Percentiles rank a stretch among this genome's conserved stretches.
phyloP scores from a whole-genome alignment of 2,797 vertebrate genomes.

The Masticophis lateralis region DNA sequence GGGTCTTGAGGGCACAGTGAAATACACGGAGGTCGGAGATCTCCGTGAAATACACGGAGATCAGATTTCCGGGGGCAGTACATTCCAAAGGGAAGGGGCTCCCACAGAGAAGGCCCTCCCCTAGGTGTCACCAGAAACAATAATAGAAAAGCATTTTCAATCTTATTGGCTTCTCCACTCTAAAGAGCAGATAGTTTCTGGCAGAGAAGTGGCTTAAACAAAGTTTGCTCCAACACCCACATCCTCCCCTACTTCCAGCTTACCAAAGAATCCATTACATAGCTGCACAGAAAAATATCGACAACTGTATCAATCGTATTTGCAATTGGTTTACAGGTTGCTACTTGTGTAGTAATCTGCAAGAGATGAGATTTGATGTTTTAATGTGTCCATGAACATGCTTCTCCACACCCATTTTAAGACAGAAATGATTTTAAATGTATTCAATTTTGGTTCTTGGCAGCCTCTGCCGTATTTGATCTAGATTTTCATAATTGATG shows the following conservation, averaged over 20 bases:
- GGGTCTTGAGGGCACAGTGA: too few relatives aligned
- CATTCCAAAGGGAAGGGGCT: too few relatives aligned
- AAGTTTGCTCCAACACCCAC: background rate
- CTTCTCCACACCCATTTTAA: background rate
- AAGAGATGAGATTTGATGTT: conserved; percentile 4
- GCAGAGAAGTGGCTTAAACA: background rate
- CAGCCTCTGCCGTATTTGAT: background rate
- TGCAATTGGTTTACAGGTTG: conserved; percentile 89
- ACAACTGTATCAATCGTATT: conserved; percentile 86
- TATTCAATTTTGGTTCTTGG: background rate
- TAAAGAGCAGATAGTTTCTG: background rate
- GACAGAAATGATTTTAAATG: background rate
- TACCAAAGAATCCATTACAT: conserved; percentile 89
- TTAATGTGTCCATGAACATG: background rate
- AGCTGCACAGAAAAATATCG: conserved; percentile 86
- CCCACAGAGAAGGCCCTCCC: too few relatives aligned
- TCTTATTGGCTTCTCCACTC: background rate
- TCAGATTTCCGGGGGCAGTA: too few relatives aligned
- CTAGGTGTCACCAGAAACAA: too few relatives aligned
- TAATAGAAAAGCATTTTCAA: background rate
- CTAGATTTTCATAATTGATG: background rate
- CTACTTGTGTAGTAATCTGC: conserved; percentile 85
- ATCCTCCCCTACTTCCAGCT: conserved; percentile 52
- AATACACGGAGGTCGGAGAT: too few relatives aligned
- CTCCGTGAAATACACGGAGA: too few relatives aligned